Evolutionary conservation across 2,888 invertebrate genomes (phyloP).

Genomic region (Penaeus monodon): DNA sequence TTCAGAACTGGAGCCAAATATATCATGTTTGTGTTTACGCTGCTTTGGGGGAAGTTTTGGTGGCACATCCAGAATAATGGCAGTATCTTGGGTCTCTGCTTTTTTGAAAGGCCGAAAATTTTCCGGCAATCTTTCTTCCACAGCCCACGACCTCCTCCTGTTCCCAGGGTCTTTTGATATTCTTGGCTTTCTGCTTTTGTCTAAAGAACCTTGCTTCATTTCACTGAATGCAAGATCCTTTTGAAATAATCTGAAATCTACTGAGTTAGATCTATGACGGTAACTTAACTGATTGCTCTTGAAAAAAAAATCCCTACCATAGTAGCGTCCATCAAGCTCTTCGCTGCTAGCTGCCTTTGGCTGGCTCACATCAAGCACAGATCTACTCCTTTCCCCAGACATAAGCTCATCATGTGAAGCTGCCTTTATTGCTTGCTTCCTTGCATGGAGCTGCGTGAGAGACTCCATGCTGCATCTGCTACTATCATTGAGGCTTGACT

Average conservation of each 20-base stretch:
- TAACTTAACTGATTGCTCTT: conserved; percentile 46
- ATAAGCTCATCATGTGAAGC: conserved; percentile 53
- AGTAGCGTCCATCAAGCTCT: conserved; percentile 47
- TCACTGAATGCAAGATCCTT: conserved; percentile 49
- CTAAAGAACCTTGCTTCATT: conserved; percentile 50
- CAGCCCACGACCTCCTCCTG: conserved; percentile 62
- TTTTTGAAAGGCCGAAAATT: conserved; percentile 27
- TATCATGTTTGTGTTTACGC: conserved; percentile 36
- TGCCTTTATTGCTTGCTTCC: conserved; percentile 45
- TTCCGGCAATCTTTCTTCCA: conserved; percentile 47
- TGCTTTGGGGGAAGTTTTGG: conserved; percentile 63
- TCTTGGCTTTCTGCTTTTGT: conserved; percentile 51
- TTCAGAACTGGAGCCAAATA: conserved; percentile 44
- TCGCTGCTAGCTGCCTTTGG: conserved; percentile 61
- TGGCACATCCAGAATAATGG: conserved; percentile 61
- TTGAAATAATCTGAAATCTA: conserved; percentile 60
- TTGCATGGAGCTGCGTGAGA: conserved; percentile 29
- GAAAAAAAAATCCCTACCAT: conserved; percentile 30
- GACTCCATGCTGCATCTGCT: conserved; percentile 58
- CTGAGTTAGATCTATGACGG: conserved; percentile 61
- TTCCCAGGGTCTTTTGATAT: conserved; percentile 56
- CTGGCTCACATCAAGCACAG: conserved; percentile 40
- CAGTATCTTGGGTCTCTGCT: conserved; percentile 56
- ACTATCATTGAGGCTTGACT: conserved; percentile 56
- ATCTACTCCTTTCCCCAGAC: conserved; percentile 33